A percentile compares a stretch with the other conserved stretches of the same genome.
Evolutionary conservation across 2,797 vertebrate genomes (phyloP).

Genomic region (Eurystomus glaucurus): DNA sequence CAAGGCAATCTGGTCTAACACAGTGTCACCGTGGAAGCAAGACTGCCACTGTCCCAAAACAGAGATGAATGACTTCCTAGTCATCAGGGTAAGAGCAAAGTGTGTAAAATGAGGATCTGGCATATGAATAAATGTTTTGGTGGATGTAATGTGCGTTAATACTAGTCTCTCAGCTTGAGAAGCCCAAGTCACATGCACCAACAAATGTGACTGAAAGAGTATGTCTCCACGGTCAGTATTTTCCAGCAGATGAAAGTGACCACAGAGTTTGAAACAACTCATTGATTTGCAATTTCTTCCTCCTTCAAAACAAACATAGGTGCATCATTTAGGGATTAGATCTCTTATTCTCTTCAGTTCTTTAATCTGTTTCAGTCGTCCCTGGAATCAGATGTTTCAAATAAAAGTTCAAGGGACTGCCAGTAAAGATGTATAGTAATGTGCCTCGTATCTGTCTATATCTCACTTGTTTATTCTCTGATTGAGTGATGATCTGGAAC

Average conservation of each 20-base stretch:
- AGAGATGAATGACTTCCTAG: not conserved
- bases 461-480: conserved; percentile 36
- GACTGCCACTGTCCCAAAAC: not conserved
- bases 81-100: not conserved
- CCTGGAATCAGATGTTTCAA: not conserved
- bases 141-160: not conserved
- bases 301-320: conserved; percentile 58
- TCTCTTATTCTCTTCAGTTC: not conserved
- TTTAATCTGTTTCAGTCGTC: not conserved
- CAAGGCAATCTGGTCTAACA: not conserved
- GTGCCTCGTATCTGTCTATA: not conserved
- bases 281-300: conserved; percentile 56
- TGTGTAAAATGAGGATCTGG: not conserved
- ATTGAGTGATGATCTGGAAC: conserved; percentile 9
- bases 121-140: conserved; percentile 13
- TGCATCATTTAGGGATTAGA: not conserved
- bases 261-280: conserved; percentile 37
- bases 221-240: conserved; percentile 30
- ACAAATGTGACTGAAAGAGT: conserved; percentile 40
- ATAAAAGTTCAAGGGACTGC: not conserved
- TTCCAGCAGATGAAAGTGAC: conserved; percentile 68
- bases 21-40: not conserved
- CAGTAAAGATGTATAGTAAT: not conserved
- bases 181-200: conserved; percentile 18
- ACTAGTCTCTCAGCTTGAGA: not conserved